A percentile compares a stretch with the other conserved stretches of the same genome.
These are phyloP conservation scores for Catostomus latipinnis DNA, from an alignment of 2,797 vertebrate genomes.

Conservation along the genomic window DNA sequence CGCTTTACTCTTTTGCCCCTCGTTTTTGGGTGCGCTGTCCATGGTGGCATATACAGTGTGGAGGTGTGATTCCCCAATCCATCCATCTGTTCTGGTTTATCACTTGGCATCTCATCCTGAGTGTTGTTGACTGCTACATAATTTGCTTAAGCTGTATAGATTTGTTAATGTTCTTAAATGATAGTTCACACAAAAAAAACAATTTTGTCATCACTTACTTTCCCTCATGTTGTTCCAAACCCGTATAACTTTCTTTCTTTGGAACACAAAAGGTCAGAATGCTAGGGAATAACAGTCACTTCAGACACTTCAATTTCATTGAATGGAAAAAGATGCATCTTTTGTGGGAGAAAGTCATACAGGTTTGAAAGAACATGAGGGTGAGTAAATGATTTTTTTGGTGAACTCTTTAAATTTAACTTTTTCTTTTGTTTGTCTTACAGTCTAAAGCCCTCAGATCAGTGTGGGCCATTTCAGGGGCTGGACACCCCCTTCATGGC, in stretches of 20 bases:
- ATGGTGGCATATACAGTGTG: constrained; percentile 86
- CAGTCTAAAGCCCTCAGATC: constrained; percentile 85
- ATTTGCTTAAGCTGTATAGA: neutral
- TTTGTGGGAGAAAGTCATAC: too few species aligned
- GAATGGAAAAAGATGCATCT: too few species aligned
- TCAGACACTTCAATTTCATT: too few species aligned
- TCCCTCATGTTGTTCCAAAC: too few species aligned
- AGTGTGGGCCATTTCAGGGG: constrained; percentile 89
- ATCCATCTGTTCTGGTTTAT: neutral
- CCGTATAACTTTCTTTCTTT: too few species aligned
- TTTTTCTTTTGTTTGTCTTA: neutral
- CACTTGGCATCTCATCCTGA: neutral
- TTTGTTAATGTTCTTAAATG: too few species aligned
- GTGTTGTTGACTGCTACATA: neutral
- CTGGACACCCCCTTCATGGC: constrained; percentile 80
- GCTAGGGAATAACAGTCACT: too few species aligned
- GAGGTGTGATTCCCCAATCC: constrained; percentile 78
- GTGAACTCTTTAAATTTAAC: neutral
- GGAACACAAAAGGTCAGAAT: too few species aligned
- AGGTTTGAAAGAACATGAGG: too few species aligned
- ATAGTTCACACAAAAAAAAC: too few species aligned
- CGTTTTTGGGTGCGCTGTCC: constrained; percentile 85
- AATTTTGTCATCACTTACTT: too few species aligned
- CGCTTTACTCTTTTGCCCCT: constrained; percentile 90
- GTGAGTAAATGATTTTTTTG: too few species aligned